These are phyloP conservation scores for Leucophora obtusa DNA, from an alignment of 2,888 invertebrate genomes.

Conservation along the genomic window DNA sequence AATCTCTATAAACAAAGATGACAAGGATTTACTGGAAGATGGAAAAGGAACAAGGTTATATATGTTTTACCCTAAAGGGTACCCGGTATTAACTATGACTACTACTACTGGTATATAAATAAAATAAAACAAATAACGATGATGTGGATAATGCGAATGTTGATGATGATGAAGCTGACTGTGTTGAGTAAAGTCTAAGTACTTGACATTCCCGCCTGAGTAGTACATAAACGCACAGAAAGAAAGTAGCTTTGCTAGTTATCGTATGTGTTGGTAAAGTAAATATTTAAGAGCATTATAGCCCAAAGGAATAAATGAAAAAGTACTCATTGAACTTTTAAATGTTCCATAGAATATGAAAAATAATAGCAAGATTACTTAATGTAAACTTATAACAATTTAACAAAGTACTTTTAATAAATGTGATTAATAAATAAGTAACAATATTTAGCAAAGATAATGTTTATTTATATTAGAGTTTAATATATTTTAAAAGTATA, in stretches of 20 bases:
- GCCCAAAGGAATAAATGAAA: slow-evolving; percentile 18
- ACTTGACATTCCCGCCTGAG: slow-evolving; percentile 48
- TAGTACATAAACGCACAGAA: slow-evolving; percentile 24
- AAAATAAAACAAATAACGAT: slow-evolving; percentile 14
- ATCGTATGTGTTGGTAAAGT: slow-evolving; percentile 30
- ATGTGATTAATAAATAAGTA: not conserved
- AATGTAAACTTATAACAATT: not conserved
- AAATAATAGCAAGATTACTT: not conserved
- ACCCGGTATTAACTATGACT: slow-evolving; percentile 26
- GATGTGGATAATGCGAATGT: slow-evolving; percentile 12
- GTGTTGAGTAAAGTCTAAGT: slow-evolving; percentile 22
- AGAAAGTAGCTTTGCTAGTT: slow-evolving; percentile 32
- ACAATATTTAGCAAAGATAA: slow-evolving; percentile 3
- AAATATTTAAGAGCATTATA: slow-evolving; percentile 48
- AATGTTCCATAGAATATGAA: not conserved
- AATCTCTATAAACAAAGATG: not conserved
- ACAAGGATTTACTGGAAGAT: not conserved
- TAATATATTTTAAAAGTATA: too few species aligned
- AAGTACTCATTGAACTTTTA: not conserved
- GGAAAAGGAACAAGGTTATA: slow-evolving; percentile 40
- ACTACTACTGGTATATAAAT: not conserved
- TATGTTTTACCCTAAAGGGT: slow-evolving; percentile 49
- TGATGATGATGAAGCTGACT: slow-evolving; percentile 13
- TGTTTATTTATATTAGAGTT: not conserved
- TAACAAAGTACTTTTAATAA: not conserved